These are phyloP conservation scores for Molossus molossus DNA, from an alignment of 2,797 vertebrate genomes.

Conservation along the genomic window DNA sequence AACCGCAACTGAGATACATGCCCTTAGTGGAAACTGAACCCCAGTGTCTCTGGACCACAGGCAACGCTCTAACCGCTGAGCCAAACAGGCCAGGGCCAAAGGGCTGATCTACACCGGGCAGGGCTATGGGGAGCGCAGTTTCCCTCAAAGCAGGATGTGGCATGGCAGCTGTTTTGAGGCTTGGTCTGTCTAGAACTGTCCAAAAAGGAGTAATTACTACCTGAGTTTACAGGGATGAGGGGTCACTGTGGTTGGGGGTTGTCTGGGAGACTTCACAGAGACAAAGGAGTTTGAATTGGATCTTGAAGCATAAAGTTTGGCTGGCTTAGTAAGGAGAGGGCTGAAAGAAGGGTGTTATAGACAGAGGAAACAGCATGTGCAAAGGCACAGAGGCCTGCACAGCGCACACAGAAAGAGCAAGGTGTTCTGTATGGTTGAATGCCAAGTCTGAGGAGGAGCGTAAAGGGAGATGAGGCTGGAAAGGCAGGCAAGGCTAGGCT, in stretches of 20 bases:
- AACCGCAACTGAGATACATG: no score
- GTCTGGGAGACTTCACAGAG: neutral
- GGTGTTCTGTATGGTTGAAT: neutral
- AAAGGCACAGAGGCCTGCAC: neutral
- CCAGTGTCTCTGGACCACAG: no score
- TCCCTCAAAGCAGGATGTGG: neutral
- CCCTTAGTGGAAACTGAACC: no score
- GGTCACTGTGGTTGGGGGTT: neutral
- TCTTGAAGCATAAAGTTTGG: neutral
- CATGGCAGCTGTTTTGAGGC: neutral
- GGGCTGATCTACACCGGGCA: neutral
- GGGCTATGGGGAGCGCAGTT: neutral
- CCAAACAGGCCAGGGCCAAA: neutral
- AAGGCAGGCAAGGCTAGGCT: neutral
- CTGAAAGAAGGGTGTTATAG: neutral
- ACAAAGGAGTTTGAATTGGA: neutral
- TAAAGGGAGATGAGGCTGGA: neutral
- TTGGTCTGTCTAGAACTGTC: neutral
- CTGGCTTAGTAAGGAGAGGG: neutral
- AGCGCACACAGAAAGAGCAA: rapidly evolving
- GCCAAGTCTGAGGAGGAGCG: neutral
- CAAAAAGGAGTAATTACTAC: neutral
- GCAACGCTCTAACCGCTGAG: no score
- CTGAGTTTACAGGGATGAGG: neutral
- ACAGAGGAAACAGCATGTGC: neutral